Evolutionary conservation across 53 echinoderm and acorn worm genomes (phyloP), one percentile per base, ranked within the genome.

Genomic region (Echinometra lucunter): DNA sequence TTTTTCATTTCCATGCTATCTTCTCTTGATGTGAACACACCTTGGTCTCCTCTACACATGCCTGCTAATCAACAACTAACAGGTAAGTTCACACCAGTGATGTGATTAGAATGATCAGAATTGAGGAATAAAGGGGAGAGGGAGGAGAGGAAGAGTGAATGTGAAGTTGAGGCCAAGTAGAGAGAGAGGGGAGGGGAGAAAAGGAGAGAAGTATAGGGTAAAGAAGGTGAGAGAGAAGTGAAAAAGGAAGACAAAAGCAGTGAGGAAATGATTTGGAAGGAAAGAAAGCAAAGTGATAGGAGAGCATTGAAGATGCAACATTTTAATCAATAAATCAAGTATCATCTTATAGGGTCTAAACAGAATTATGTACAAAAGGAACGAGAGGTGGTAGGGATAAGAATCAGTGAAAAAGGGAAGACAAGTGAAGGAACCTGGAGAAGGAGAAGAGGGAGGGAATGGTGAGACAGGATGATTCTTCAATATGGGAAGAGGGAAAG

Each of bases 1-100:
- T 42, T 49, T 49, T 30, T 49, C 30, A 42, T 49, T 85, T 85
- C 30, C 85, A 85, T 85, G 85, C 49, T 1, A 85, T 85, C 85
- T 85, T 85, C 85, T 85, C 49, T 85, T 45, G 85, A 49, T 85
- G 85, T 85, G 85, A 85, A 85, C 85, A 7, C 30, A 85, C 85
- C 44, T 42, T 49, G 49, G 49, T 85, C 45, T 85, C 6, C 49
- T 47, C 23, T 23, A 9, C 0, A n/a, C 35, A 6, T 49, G 11
- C 49, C 45, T 85, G 49, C 30, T 27, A 28, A 10, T 30, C 23
- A 49, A n/a, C 85, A 85, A 47, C 8, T 47, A 81, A 85, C 85
- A 85, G 85, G 85, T 85, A 49, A 85, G 85, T 85, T 85, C 30
- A 47, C 49, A 85, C 49, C 23, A 28, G 25, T 85, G 47, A 27